Evolutionary conservation across 2,888 invertebrate genomes (phyloP).

Genomic region (Oscheius onirici): DNA sequence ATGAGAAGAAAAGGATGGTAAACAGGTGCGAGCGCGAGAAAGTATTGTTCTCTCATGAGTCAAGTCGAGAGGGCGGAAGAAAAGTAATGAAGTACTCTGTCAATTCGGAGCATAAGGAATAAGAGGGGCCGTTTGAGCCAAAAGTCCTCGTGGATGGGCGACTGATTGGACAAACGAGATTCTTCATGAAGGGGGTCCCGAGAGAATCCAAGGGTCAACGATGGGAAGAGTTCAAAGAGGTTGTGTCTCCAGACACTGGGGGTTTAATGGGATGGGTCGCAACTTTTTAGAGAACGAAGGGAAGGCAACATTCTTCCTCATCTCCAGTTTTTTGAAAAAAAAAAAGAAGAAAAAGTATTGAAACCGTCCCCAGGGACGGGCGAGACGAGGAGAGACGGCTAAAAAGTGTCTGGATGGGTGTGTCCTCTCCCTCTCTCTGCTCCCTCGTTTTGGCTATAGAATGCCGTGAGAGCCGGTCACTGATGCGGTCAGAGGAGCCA

Average conservation of each 20-base stretch:
- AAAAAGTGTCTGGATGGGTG: not conserved
- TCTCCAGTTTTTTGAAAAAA: not conserved
- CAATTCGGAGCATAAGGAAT: not conserved
- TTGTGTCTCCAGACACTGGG: too few relatives aligned
- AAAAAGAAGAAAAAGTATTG: not conserved
- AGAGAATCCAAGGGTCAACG: not conserved
- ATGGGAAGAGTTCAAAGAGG: too few relatives aligned
- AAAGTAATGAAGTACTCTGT: too few relatives aligned
- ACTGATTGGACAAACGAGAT: too few relatives aligned
- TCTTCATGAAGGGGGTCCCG: not conserved
- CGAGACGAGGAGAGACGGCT: not conserved
- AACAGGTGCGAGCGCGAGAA: not conserved
- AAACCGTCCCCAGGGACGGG: not conserved
- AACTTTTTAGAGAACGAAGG: too few relatives aligned
- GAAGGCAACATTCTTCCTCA: too few relatives aligned
- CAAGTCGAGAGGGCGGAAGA: not conserved
- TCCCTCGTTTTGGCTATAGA: too few relatives aligned
- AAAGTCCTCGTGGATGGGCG: not conserved
- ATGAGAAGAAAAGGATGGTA: not conserved
- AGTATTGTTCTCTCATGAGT: not conserved
- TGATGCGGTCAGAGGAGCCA: not conserved
- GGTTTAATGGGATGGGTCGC: too few relatives aligned
- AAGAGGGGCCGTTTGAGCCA: not conserved
- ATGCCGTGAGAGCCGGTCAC: not conserved
- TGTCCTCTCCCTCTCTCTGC: too few relatives aligned